Evolutionary conservation across 2,888 invertebrate species (phyloP), one percentile per base, ranked within the genome.

Genomic region (Myopa testacea): DNA sequence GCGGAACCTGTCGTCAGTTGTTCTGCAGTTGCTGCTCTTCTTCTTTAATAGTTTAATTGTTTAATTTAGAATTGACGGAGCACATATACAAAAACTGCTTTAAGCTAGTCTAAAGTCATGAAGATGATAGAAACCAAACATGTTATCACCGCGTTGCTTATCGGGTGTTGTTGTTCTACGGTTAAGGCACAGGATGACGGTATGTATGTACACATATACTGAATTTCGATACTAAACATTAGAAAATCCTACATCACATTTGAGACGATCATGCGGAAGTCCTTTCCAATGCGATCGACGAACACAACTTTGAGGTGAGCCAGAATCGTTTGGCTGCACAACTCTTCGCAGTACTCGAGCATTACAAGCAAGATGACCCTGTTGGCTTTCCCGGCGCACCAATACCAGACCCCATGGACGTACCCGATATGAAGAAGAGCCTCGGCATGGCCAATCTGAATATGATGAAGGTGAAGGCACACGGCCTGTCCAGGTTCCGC

Each of bases 331-430:
- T 96, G 69, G 94, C 94, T 78, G 93, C 94, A 78, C 93, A 93
- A 85, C 91, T 96, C 67, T 90, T 93, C 69, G 90, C 91, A 8
- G 90, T 95, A 10, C 85, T 96, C 60, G 93, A 94, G 78, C 95
- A 96, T 86, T 96, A 94, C 88, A 94, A 96, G 87, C 93, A 95
- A 84, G 91, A 93, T 19, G 94, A 96, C 87, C 95, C 95, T 0
- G 90, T 95, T 6, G 95, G 95, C 7, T 86, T 96, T n/a, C 96
- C 96, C 0, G 94, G 94, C 0, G 93, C 92, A 0, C 92, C 93
- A 1, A 91, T 96, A 74, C 94, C 95, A 0, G 96, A 96, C 86
- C 96, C 97, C 0, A 93, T 95, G 90, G 89, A 91, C 0, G 93
- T 96, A 38, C 95, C 95, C 0, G 93, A 95, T 82, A 93, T 95